phyloP scores from a whole-genome alignment of 2,888 invertebrate genomes.

The Emmelina monodactyla region DNA sequence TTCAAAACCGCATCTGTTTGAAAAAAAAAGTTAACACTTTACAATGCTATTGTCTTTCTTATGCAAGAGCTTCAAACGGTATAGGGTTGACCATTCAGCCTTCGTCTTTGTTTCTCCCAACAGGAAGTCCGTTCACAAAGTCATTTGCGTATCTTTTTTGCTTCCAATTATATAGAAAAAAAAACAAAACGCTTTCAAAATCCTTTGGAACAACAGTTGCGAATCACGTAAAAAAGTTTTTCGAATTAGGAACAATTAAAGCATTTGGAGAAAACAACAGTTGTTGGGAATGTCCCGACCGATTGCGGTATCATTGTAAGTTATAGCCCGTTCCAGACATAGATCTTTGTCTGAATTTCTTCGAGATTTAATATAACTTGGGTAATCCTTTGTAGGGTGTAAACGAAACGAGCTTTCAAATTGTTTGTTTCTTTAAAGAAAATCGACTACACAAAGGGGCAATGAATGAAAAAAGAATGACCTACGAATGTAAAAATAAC shows the following conservation, averaged over 20 bases:
- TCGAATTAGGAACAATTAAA: conserved; percentile 64
- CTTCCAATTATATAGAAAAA: conserved; percentile 20
- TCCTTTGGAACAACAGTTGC: conserved; percentile 46
- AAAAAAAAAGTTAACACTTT: conserved; percentile 9
- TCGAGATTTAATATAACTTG: conserved; percentile 63
- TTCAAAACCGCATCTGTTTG: background rate
- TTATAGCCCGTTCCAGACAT: conserved; percentile 58
- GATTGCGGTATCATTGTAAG: conserved; percentile 60
- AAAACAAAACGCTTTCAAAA: conserved; percentile 22
- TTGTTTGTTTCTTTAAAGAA: no score
- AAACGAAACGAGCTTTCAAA: no score
- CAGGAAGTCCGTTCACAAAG: no score
- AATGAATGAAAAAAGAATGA: no score
- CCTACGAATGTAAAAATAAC: no score
- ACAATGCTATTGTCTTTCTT: no score
- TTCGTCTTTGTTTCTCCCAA: no score
- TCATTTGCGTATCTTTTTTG: conserved; percentile 27
- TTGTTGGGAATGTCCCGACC: conserved; percentile 60
- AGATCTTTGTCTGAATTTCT: conserved; percentile 62
- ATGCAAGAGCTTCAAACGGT: no score
- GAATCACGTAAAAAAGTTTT: conserved; percentile 57
- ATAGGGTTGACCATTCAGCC: no score
- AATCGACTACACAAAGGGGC: no score
- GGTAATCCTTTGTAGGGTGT: conserved; percentile 65
- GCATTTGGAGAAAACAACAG: conserved; percentile 60